Percentiles rank a stretch among this genome's conserved stretches.
These are phyloP conservation scores for Chrysochloris asiatica DNA, from an alignment of 2,113 vertebrate species.

Conservation along the genomic window DNA sequence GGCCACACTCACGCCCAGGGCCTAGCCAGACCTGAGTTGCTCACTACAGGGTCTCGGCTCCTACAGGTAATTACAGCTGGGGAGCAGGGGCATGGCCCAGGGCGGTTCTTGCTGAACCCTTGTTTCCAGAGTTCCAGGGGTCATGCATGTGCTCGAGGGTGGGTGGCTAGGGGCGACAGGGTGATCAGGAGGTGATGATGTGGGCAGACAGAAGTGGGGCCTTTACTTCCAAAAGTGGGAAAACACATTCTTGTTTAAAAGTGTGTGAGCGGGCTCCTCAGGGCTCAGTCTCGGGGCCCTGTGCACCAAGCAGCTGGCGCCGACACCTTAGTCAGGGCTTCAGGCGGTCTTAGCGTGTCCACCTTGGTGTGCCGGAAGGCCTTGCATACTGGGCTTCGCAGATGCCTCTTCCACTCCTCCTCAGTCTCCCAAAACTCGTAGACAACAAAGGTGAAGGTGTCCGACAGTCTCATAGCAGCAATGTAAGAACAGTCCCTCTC, in stretches of 20 bases:
- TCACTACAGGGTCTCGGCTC: constrained; percentile 41
- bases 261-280: background rate
- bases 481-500: constrained; percentile 94
- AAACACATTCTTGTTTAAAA: constrained; percentile 63
- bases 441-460: constrained; percentile 92
- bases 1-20: rapidly evolving
- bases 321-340: constrained; percentile 90
- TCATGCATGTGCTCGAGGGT: background rate
- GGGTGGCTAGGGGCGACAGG: too few relatives aligned
- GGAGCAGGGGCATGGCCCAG: too few relatives aligned
- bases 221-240: constrained; percentile 46
- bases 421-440: constrained; percentile 98
- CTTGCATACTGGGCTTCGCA: constrained; percentile 92
- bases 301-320: constrained; percentile 99
- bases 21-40: background rate
- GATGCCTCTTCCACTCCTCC: constrained; percentile 96
- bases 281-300: constrained; percentile 89
- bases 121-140: background rate
- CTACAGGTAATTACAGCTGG: background rate
- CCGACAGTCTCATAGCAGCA: constrained; percentile 90
- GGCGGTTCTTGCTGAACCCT: background rate
- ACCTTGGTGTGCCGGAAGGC: constrained; percentile 97
- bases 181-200: too few relatives aligned
- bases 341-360: constrained; percentile 94
- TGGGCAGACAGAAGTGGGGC: too few relatives aligned